Percentiles rank a stretch among this genome's conserved stretches.
phyloP scores from a whole-genome alignment of 1,140 invertebrate genomes.

The Triops longicaudatus region DNA sequence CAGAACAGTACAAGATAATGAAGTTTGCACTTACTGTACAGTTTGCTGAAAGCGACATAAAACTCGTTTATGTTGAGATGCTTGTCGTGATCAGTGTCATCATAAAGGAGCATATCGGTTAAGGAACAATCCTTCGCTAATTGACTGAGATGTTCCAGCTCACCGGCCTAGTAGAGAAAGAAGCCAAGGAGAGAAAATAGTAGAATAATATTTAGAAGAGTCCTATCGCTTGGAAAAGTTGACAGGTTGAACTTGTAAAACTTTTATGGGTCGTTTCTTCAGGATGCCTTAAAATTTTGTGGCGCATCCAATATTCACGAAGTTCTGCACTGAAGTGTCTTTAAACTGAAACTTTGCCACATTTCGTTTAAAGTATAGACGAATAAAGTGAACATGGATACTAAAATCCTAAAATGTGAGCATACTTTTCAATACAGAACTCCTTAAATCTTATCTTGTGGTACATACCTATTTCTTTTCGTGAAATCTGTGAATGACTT shows the following conservation, averaged over 20 bases:
- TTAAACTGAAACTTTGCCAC: too few species aligned
- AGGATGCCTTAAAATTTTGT: too few species aligned
- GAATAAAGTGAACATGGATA: too few species aligned
- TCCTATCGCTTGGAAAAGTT: neutral
- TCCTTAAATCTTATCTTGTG: too few species aligned
- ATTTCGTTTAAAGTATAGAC: too few species aligned
- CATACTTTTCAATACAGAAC: too few species aligned
- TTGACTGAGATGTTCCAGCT: constrained; percentile 53
- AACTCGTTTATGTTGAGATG: constrained; percentile 63
- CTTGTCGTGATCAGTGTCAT: constrained; percentile 58
- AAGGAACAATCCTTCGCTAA: constrained; percentile 57
- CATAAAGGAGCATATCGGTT: constrained; percentile 58
- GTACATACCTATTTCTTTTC: too few species aligned
- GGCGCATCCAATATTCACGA: too few species aligned
- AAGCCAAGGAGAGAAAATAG: constrained; percentile 18
- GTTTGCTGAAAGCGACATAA: constrained; percentile 65
- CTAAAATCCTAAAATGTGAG: too few species aligned
- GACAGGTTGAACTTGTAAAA: neutral
- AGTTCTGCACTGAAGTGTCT: too few species aligned
- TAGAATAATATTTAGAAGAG: constrained; percentile 12
- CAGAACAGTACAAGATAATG: neutral
- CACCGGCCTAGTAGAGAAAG: constrained; percentile 45
- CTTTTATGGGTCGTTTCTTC: too few species aligned
- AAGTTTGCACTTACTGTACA: constrained; percentile 52
- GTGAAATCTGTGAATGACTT: too few species aligned